These are phyloP conservation scores for Leptogaster cylindrica DNA, from an alignment of 2,888 invertebrate species.

Conservation along the genomic window DNA sequence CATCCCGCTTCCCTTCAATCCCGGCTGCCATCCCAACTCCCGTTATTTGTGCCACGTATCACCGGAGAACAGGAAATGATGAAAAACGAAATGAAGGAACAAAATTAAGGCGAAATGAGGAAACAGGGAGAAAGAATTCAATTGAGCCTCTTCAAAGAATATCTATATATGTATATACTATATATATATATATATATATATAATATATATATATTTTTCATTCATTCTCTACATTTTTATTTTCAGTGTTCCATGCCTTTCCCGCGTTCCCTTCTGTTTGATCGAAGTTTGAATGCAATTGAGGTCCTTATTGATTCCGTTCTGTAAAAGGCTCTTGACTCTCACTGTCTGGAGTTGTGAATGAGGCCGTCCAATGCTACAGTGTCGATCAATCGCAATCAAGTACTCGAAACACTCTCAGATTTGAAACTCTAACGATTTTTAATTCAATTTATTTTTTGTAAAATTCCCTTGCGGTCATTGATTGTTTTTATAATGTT, in stretches of 20 bases:
- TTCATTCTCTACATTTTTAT: too few relatives aligned
- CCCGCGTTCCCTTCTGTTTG: constrained; percentile 4
- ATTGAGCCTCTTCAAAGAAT: constrained; percentile 29
- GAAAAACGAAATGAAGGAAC: constrained; percentile 19
- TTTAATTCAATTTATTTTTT: too few relatives aligned
- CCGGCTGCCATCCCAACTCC: neutral
- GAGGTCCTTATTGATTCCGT: constrained; percentile 22
- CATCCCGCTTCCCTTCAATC: neutral
- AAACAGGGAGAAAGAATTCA: constrained; percentile 23
- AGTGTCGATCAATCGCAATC: constrained; percentile 30
- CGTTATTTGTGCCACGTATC: neutral
- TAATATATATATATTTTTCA: too few relatives aligned
- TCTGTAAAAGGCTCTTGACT: constrained; percentile 9
- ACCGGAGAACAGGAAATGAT: constrained; percentile 10
- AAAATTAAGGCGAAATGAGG: constrained; percentile 26
- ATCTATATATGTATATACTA: too few relatives aligned
- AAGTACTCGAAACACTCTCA: too few relatives aligned
- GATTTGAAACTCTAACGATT: too few relatives aligned
- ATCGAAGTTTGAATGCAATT: constrained; percentile 18
- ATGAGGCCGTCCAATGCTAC: constrained; percentile 8
- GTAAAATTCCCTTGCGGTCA: too few relatives aligned
- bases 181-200: too few relatives aligned
- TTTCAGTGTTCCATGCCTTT: too few relatives aligned
- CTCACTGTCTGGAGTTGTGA: neutral
- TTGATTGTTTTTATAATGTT: too few relatives aligned